Percentiles rank a stretch among this genome's conserved stretches.
phyloP scores from a whole-genome alignment of 2,888 invertebrate genomes.

The Neria commutata region DNA sequence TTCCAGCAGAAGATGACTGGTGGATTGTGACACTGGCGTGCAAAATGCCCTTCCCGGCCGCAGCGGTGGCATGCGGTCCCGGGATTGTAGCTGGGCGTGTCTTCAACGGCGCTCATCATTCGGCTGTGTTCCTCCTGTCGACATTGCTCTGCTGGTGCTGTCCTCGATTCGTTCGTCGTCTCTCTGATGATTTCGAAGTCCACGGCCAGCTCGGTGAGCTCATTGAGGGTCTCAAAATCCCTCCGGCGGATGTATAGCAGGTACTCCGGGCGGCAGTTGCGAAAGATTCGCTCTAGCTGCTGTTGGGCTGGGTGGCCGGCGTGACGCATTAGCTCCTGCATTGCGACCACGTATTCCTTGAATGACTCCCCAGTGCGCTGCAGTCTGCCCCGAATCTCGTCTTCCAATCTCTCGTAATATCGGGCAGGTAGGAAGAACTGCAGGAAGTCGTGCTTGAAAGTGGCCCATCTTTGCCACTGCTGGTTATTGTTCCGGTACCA shows the following conservation, averaged over 20 bases:
- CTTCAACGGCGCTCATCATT: no score
- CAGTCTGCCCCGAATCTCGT: neutral
- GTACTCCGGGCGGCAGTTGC: neutral
- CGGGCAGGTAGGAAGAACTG: slow-evolving; percentile 5
- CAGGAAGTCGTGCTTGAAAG: slow-evolving; percentile 4
- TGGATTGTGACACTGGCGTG: no score
- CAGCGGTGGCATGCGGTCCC: no score
- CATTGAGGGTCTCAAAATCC: neutral
- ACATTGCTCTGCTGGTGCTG: no score
- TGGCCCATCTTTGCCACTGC: neutral
- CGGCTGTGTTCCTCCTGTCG: no score
- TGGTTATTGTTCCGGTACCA: slow-evolving; percentile 13
- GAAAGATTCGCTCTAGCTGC: neutral
- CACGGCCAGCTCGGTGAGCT: neutral
- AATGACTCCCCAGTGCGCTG: neutral
- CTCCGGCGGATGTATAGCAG: neutral
- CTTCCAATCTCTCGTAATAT: slow-evolving; percentile 11
- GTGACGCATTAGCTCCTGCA: neutral
- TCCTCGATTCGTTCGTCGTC: no score
- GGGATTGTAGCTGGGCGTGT: no score
- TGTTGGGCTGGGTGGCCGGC: neutral
- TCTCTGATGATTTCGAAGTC: no score
- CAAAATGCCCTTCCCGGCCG: no score
- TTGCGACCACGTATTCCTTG: slow-evolving; percentile 1
- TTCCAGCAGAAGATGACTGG: no score